These are phyloP conservation scores for Agriopis leucophaearia DNA, from an alignment of 2,888 invertebrate genomes.

Conservation along the genomic window DNA sequence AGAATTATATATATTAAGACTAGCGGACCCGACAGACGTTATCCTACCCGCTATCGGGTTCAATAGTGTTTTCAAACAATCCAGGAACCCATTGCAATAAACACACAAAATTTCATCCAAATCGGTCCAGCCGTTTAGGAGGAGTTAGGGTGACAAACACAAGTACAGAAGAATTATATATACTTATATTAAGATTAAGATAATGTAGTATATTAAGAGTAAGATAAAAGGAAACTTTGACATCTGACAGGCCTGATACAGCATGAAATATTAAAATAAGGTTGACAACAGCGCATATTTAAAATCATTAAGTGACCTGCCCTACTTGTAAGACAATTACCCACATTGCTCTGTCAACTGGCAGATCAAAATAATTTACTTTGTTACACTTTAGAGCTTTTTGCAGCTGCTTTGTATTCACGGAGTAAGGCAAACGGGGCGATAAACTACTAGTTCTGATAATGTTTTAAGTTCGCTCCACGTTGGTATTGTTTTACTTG, in stretches of 20 bases:
- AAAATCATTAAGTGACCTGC: constrained; percentile 11
- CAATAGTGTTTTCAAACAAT: too few species aligned
- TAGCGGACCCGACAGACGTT: too few species aligned
- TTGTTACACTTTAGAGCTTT: constrained; percentile 12
- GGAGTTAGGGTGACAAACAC: too few species aligned
- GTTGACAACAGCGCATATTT: constrained; percentile 2
- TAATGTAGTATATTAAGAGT: too few species aligned
- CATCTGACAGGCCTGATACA: not conserved
- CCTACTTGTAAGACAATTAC: constrained; percentile 20
- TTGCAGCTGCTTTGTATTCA: constrained; percentile 28
- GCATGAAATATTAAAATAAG: not conserved
- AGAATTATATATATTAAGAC: too few species aligned
- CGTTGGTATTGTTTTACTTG: constrained; percentile 26
- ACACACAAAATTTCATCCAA: too few species aligned
- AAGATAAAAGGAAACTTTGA: too few species aligned
- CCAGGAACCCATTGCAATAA: too few species aligned
- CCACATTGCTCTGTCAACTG: constrained; percentile 22
- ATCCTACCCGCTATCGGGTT: too few species aligned
- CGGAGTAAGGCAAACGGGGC: constrained; percentile 23
- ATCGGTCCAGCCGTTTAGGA: too few species aligned
- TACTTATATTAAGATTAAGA: too few species aligned
- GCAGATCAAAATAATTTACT: constrained; percentile 25
- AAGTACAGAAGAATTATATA: too few species aligned
- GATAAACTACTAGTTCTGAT: constrained; percentile 19
- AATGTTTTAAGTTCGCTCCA: constrained; percentile 10